Evolutionary conservation across 2,113 vertebrate species (phyloP).

Genomic region (Hippocampus abdominalis): DNA sequence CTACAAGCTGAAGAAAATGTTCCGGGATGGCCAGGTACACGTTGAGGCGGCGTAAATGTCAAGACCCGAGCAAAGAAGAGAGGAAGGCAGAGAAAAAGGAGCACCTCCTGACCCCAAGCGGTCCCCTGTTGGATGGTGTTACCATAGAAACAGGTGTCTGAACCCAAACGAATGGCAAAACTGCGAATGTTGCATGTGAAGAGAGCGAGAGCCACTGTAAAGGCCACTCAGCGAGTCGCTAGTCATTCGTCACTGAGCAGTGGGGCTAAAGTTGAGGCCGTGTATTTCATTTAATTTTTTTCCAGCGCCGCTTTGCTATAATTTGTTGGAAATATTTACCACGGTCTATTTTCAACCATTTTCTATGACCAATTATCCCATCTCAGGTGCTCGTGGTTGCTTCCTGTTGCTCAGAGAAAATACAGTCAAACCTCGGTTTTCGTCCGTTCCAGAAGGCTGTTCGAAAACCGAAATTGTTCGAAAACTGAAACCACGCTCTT

Average conservation of each 20-base stretch:
- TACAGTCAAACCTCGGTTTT: too few relatives aligned
- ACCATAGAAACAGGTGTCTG: slow-evolving; percentile 68
- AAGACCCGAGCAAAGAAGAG: slow-evolving; percentile 38
- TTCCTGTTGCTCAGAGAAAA: not conserved
- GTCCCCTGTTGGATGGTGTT: slow-evolving; percentile 61
- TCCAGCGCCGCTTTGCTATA: not conserved
- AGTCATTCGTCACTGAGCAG: slow-evolving; percentile 2
- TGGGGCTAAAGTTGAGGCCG: not conserved
- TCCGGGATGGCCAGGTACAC: slow-evolving; percentile 30
- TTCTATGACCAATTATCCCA: not conserved
- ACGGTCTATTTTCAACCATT: not conserved
- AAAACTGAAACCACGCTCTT: too few relatives aligned
- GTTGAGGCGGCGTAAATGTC: slow-evolving; percentile 48
- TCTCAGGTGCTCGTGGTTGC: not conserved
- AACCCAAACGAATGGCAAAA: slow-evolving; percentile 50
- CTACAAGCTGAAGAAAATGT: slow-evolving; percentile 12
- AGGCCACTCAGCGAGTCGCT: slow-evolving; percentile 2
- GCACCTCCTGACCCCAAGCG: slow-evolving; percentile 54
- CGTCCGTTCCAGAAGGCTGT: too few relatives aligned
- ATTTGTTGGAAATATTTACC: not conserved
- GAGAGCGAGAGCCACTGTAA: slow-evolving; percentile 1
- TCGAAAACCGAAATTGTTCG: too few relatives aligned
- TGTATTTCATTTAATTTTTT: not conserved
- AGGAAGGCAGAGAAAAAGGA: slow-evolving; percentile 22
- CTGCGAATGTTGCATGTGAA: slow-evolving; percentile 6